Evolutionary conservation across 92 coral and sea anemone genomes (phyloP).

Genomic region (Anthopleura xanthogrammica): DNA sequence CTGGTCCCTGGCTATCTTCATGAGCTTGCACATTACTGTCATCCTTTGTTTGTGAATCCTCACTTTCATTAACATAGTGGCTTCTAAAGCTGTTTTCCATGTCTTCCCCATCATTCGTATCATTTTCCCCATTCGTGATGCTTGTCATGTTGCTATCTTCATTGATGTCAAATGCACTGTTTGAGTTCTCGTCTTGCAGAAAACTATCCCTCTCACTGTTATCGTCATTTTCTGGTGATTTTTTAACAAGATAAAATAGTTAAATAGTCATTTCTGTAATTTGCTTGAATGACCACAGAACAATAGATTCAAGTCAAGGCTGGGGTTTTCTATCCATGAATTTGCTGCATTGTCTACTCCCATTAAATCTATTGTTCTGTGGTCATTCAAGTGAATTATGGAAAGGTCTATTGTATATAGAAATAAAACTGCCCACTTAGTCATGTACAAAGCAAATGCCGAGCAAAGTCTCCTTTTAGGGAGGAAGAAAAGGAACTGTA

Average conservation of each 20-base stretch:
- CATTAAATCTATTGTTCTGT: too few species aligned
- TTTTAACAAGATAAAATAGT: background rate
- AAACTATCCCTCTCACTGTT: slow-evolving; percentile 70
- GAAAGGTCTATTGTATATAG: too few species aligned
- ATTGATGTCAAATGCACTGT: slow-evolving; percentile 66
- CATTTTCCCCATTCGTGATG: slow-evolving; percentile 43
- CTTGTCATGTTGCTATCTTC: slow-evolving; percentile 67
- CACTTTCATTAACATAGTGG: slow-evolving; percentile 66
- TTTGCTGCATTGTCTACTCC: too few species aligned
- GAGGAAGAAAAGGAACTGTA: too few species aligned
- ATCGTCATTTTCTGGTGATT: slow-evolving; percentile 41
- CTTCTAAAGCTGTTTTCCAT: slow-evolving; percentile 71
- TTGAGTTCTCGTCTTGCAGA: slow-evolving; percentile 61
- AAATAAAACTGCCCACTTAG: background rate
- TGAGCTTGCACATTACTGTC: slow-evolving; percentile 49
- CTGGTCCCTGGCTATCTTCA: slow-evolving; percentile 46
- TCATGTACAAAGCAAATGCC: background rate
- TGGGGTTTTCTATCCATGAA: too few species aligned
- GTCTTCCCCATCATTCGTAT: slow-evolving; percentile 73
- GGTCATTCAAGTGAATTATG: too few species aligned
- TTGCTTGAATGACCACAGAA: too few species aligned
- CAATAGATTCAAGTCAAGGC: too few species aligned
- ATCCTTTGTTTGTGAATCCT: slow-evolving; percentile 42
- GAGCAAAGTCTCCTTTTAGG: too few species aligned
- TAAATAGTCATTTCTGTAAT: too few species aligned